Conservation (phyloP, 2,888 invertebrate genomes). For the Drosophila fungiperda region DNA sequence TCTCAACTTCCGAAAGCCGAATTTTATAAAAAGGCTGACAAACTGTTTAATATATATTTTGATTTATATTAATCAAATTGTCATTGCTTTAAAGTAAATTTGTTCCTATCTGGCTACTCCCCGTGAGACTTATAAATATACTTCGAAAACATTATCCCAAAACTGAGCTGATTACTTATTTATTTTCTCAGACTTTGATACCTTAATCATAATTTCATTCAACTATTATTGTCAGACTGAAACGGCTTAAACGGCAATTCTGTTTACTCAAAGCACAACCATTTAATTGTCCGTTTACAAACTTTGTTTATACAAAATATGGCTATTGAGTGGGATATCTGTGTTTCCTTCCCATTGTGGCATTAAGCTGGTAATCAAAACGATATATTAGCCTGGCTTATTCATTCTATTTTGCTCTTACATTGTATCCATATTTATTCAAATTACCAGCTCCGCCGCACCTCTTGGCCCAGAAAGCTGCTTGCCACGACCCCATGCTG, state of each 20-base stretch:
- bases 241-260: neutral
- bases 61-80: neutral
- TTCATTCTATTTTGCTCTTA: slow-evolving; percentile 5
- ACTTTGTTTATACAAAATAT: neutral
- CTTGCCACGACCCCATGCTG: slow-evolving; percentile 62
- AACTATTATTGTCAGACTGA: neutral
- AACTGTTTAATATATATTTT: neutral
- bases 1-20: rapidly evolving
- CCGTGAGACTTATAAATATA: neutral
- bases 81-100: neutral
- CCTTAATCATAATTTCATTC: neutral
- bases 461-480: slow-evolving; percentile 5
- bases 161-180: neutral
- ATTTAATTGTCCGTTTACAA: slow-evolving; percentile 12
- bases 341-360: slow-evolving; percentile 11
- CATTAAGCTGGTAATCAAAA: slow-evolving; percentile 8
- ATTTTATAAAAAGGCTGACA: neutral
- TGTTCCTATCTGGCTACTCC: neutral
- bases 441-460: neutral
- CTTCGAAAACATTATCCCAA: neutral
- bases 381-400: slow-evolving; percentile 7
- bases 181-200: neutral
- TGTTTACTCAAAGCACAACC: slow-evolving; percentile 11
- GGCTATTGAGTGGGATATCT: slow-evolving; percentile 19
- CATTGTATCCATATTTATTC: slow-evolving; percentile 29